These are phyloP conservation scores for Pogonocichla stellata DNA, from an alignment of 2,113 vertebrate genomes.

Conservation along the genomic window DNA sequence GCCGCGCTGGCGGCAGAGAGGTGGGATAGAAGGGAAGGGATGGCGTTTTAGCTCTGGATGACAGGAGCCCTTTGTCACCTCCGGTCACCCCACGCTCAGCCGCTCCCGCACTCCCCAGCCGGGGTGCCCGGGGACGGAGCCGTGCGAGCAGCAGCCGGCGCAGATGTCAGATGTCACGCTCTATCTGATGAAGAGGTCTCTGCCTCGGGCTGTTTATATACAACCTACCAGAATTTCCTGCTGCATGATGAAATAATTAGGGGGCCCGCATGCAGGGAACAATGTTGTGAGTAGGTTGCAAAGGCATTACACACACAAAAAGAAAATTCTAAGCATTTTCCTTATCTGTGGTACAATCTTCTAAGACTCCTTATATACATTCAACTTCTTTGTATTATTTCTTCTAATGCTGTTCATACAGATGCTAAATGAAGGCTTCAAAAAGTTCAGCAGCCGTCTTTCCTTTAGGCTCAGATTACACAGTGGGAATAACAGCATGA, in stretches of 20 bases:
- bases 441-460: slow-evolving; percentile 19
- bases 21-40: not conserved
- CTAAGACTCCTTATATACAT: slow-evolving; percentile 48
- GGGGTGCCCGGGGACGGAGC: slow-evolving; percentile 57
- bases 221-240: slow-evolving; percentile 89
- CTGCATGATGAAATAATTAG: slow-evolving; percentile 92
- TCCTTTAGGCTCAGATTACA: slow-evolving; percentile 46
- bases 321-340: slow-evolving; percentile 69
- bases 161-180: slow-evolving; percentile 88
- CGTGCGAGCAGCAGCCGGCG: slow-evolving; percentile 69
- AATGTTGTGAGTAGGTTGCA: slow-evolving; percentile 71
- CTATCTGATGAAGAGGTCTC: slow-evolving; percentile 80
- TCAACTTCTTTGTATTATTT: slow-evolving; percentile 63
- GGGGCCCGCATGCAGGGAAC: slow-evolving; percentile 77
- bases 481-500: slow-evolving; percentile 37
- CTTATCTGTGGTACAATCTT: slow-evolving; percentile 71
- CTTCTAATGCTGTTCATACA: slow-evolving; percentile 47
- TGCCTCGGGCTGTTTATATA: slow-evolving; percentile 86
- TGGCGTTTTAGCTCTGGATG: slow-evolving; percentile 9
- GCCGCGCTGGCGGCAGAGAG: not conserved
- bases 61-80: slow-evolving; percentile 60
- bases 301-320: slow-evolving; percentile 70
- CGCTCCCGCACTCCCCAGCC: slow-evolving; percentile 8
- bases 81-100: not conserved
- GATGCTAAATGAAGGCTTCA: slow-evolving; percentile 47